These are phyloP conservation scores for Lithosia quadra DNA, from an alignment of 2,888 invertebrate genomes.

Conservation along the genomic window DNA sequence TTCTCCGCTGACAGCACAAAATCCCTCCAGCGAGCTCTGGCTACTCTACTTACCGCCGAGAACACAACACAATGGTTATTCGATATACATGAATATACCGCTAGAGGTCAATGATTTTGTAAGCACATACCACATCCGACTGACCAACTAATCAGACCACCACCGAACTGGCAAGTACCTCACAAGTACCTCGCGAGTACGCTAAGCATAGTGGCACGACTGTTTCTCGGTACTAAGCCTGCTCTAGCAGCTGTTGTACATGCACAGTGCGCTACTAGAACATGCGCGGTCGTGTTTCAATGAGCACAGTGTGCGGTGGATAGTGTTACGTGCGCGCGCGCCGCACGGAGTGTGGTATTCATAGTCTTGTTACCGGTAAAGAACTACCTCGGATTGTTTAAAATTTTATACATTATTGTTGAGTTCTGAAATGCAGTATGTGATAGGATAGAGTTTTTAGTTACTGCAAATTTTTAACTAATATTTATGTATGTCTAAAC, in stretches of 20 bases:
- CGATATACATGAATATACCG: no score
- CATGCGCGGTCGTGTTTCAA: conserved; percentile 36
- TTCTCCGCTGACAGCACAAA: no score
- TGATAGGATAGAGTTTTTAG: not conserved
- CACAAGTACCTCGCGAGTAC: not conserved
- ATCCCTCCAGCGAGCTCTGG: no score
- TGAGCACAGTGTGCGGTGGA: conserved; percentile 46
- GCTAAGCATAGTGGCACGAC: conserved; percentile 30
- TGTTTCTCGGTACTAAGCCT: conserved; percentile 38
- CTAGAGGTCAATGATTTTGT: not conserved
- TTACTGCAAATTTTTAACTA: no score
- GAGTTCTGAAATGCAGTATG: not conserved
- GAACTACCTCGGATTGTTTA: not conserved
- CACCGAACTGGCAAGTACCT: conserved; percentile 7
- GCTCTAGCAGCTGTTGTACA: conserved; percentile 17
- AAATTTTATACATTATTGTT: not conserved
- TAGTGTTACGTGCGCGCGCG: conserved; percentile 57
- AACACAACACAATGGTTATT: no score
- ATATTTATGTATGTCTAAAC: no score
- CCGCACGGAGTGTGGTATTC: conserved; percentile 35
- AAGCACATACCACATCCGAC: not conserved
- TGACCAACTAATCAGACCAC: conserved; percentile 15
- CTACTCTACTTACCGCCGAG: no score
- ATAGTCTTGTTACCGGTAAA: conserved; percentile 40
- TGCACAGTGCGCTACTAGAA: conserved; percentile 23